phyloP scores from a whole-genome alignment of 2,797 vertebrate species.

The Hemitrygon akajei region DNA sequence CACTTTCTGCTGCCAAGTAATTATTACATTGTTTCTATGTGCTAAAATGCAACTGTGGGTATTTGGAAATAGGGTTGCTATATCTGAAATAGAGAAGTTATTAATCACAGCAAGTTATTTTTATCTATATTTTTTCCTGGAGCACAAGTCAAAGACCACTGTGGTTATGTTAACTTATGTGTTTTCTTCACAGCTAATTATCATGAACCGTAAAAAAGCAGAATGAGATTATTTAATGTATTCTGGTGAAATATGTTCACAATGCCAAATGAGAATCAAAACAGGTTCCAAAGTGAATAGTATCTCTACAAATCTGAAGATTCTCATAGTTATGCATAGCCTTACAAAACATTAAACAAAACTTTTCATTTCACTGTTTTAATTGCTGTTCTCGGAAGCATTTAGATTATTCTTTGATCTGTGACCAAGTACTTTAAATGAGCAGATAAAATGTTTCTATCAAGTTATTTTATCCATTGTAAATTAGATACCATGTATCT shows the following conservation, averaged over 20 bases:
- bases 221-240: not conserved
- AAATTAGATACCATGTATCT: constrained; percentile 34
- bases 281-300: not conserved
- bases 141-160: not conserved
- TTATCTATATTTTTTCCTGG: not conserved
- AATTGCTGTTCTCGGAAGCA: not conserved
- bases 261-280: not conserved
- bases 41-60: not conserved
- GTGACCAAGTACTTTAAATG: not conserved
- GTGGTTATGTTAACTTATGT: not conserved
- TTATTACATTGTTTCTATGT: too few relatives aligned
- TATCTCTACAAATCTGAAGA: not conserved
- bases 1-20: not conserved
- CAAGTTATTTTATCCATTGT: not conserved
- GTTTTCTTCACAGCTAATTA: not conserved
- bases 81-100: not conserved
- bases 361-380: not conserved
- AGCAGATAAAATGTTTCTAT: not conserved
- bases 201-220: not conserved
- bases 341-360: not conserved
- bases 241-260: not conserved
- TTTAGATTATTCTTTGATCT: not conserved
- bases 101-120: not conserved
- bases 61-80: not conserved
- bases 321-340: not conserved